phyloP scores from a whole-genome alignment of 2,113 vertebrate species.

The Benitochromis conjunctus region DNA sequence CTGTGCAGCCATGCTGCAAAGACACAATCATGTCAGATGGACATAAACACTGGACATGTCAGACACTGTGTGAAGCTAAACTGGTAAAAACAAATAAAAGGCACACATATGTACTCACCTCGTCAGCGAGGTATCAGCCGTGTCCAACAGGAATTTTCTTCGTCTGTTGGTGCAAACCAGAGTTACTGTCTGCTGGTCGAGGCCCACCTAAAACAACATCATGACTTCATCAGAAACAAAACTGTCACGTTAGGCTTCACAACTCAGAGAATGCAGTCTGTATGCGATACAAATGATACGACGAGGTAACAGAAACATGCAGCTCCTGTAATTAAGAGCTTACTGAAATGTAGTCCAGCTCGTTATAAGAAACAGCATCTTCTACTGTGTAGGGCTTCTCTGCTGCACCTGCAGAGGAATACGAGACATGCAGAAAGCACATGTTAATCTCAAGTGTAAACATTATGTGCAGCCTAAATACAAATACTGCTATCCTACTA shows the following conservation, averaged over 20 bases:
- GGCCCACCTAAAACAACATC: slow-evolving; percentile 79
- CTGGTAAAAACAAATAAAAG: background rate
- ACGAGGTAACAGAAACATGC: background rate
- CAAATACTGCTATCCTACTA: background rate
- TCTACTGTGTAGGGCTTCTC: slow-evolving; percentile 97
- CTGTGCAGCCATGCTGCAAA: background rate
- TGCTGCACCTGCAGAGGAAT: slow-evolving; percentile 81
- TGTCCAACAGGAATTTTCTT: slow-evolving; percentile 92
- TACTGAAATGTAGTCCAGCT: slow-evolving; percentile 95
- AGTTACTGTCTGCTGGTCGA: slow-evolving; percentile 89
- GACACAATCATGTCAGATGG: background rate
- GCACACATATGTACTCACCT: slow-evolving; percentile 72
- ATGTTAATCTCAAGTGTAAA: background rate
- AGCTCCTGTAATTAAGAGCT: slow-evolving; percentile 49
- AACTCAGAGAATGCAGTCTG: background rate
- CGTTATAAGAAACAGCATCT: slow-evolving; percentile 91
- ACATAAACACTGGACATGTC: background rate
- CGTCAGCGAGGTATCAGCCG: slow-evolving; percentile 84
- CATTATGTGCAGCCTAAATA: background rate
- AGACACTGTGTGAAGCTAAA: background rate
- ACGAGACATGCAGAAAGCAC: background rate
- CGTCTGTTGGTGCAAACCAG: slow-evolving; percentile 92
- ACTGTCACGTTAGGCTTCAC: background rate
- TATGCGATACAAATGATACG: background rate
- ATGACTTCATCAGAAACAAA: background rate